phyloP scores from a whole-genome alignment of 2,797 vertebrate genomes.

The Coccyzus lansbergi region DNA sequence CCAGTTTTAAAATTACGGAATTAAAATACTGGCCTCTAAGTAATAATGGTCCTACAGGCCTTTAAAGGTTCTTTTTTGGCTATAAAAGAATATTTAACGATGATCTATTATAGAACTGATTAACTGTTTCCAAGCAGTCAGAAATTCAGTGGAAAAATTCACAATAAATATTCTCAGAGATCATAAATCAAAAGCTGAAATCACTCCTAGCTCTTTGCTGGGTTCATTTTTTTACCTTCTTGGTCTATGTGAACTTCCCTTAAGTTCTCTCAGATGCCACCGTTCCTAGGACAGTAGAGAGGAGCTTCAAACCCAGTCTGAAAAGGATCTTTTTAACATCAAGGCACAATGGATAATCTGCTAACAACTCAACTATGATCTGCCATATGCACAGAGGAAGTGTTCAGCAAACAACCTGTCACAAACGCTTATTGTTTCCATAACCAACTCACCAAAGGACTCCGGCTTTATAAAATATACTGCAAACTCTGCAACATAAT shows the following conservation, averaged over 20 bases:
- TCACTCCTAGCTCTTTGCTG: neutral
- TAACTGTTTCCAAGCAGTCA: neutral
- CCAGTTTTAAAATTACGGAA: neutral
- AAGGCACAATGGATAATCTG: neutral
- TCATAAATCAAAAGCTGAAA: neutral
- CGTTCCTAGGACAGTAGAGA: neutral
- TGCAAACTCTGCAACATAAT: neutral
- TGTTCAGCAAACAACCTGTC: constrained; percentile 61
- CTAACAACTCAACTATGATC: constrained; percentile 39
- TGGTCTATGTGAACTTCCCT: neutral
- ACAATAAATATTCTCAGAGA: neutral
- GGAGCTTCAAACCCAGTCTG: neutral
- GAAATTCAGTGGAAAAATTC: neutral
- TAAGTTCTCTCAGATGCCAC: neutral
- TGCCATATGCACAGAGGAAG: constrained; percentile 61
- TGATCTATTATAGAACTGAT: neutral
- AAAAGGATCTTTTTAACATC: neutral
- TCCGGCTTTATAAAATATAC: neutral
- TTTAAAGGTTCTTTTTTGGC: neutral
- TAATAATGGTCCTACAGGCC: neutral
- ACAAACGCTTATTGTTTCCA: constrained; percentile 10
- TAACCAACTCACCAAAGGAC: neutral
- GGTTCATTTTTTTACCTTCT: neutral
- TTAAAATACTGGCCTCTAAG: neutral
- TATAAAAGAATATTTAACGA: neutral